Evolutionary conservation across 2,888 invertebrate genomes (phyloP).

Genomic region (Philopedon plagiatum): DNA sequence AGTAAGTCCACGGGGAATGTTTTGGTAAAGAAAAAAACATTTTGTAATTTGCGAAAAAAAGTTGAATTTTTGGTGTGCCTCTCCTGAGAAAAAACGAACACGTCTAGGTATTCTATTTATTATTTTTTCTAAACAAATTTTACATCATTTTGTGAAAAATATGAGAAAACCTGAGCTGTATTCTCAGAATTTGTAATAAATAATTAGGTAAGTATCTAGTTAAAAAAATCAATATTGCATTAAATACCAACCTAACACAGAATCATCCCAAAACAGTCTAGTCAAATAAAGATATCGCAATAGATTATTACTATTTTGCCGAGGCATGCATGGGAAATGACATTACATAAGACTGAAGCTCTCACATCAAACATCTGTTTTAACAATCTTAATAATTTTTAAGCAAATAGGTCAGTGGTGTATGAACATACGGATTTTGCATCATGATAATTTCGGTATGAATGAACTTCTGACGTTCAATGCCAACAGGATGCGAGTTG

Average conservation of each 20-base stretch:
- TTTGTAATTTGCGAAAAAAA: too few species aligned
- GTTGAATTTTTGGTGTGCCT: too few species aligned
- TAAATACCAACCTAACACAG: neutral
- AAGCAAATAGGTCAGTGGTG: constrained; percentile 44
- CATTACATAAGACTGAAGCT: constrained; percentile 24
- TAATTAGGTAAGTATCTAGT: too few species aligned
- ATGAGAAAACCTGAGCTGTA: too few species aligned
- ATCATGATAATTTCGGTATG: constrained; percentile 35
- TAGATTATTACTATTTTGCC: neutral
- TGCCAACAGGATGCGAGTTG: neutral
- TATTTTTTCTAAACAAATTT: too few species aligned
- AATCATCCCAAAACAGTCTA: neutral
- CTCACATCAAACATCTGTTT: constrained; percentile 38
- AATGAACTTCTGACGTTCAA: constrained; percentile 24
- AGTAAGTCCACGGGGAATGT: too few species aligned
- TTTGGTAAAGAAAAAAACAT: too few species aligned
- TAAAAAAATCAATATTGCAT: too few species aligned
- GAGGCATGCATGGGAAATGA: constrained; percentile 26
- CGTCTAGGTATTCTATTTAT: too few species aligned
- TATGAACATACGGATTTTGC: constrained; percentile 37
- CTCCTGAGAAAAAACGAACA: too few species aligned
- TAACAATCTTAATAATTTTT: constrained; percentile 38
- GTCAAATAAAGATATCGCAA: neutral
- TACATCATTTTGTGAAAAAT: too few species aligned
- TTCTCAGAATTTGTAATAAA: too few species aligned